phyloP scores from a whole-genome alignment of 2,113 vertebrate species.

The Menura novaehollandiae region DNA sequence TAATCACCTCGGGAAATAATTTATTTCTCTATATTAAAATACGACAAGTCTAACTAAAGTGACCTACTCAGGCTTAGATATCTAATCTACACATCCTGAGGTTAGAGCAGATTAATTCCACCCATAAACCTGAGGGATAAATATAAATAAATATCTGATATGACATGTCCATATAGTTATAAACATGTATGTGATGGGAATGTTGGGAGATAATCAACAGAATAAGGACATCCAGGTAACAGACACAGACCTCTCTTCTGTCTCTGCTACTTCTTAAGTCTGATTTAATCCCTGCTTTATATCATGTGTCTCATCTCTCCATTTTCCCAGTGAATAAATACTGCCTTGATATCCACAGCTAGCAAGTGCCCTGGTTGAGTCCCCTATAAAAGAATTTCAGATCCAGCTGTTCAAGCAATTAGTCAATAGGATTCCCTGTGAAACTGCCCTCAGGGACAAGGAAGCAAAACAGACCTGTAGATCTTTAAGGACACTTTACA shows the following conservation, averaged over 20 bases:
- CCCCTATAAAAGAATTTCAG: not conserved
- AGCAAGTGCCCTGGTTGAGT: not conserved
- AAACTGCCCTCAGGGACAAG: not conserved
- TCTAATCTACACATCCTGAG: not conserved
- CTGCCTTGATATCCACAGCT: not conserved
- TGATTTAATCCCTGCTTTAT: not conserved
- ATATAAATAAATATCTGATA: not conserved
- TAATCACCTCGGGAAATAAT: not conserved
- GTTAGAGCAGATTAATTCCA: not conserved
- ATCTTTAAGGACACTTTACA: not conserved
- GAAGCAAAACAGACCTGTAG: not conserved
- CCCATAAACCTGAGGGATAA: not conserved
- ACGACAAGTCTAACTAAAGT: not conserved
- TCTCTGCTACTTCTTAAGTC: not conserved
- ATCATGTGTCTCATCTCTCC: not conserved
- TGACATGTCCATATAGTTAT: not conserved
- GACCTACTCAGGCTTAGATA: not conserved
- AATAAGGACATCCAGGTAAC: not conserved
- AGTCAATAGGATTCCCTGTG: too few relatives aligned
- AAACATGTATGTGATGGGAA: not conserved
- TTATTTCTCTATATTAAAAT: not conserved
- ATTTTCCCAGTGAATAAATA: not conserved
- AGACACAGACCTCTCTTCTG: not conserved
- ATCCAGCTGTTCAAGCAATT: not conserved
- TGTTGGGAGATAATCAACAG: not conserved